A percentile compares a stretch with the other conserved stretches of the same genome.
These are phyloP conservation scores for Cataglyphis hispanica DNA, from an alignment of 1,140 invertebrate genomes.

Conservation along the genomic window DNA sequence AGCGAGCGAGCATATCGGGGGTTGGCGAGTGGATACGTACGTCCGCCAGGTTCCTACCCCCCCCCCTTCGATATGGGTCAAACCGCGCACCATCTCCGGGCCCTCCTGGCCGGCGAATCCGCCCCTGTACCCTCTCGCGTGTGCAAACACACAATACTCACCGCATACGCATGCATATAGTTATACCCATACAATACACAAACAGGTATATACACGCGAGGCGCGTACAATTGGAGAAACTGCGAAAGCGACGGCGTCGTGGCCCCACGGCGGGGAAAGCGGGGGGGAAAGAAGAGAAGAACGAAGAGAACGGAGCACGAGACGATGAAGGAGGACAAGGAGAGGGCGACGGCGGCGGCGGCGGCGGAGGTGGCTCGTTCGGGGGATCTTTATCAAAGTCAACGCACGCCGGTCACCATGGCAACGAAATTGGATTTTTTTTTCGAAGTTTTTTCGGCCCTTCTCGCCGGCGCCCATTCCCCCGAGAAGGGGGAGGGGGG, in stretches of 20 bases:
- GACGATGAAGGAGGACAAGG: conserved; percentile 58
- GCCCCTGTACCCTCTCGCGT: conserved; percentile 32
- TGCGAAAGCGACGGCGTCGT: conserved; percentile 73
- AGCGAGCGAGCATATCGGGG: conserved; percentile 26
- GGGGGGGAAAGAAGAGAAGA: conserved; percentile 52
- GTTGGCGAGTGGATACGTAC: conserved; percentile 47
- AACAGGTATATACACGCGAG: conserved; percentile 50
- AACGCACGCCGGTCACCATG: conserved; percentile 85
- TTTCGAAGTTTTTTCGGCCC: conserved; percentile 86
- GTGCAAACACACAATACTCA: conserved; percentile 20
- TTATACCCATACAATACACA: conserved; percentile 13
- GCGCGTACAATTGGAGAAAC: conserved; percentile 74
- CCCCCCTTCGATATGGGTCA: conserved; percentile 72
- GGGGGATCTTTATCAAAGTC: conserved; percentile 86
- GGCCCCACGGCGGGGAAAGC: conserved; percentile 37
- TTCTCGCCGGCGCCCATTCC: conserved; percentile 77
- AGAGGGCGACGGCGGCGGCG: conserved; percentile 52
- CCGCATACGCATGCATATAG: neutral
- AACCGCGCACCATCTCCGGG: conserved; percentile 55
- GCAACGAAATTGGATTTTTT: conserved; percentile 87
- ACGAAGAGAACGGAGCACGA: conserved; percentile 58
- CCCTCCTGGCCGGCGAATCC: conserved; percentile 40
- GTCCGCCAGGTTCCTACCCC: conserved; percentile 55
- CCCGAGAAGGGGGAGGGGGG: conserved; percentile 54
- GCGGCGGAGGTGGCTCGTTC: conserved; percentile 74